Conservation (phyloP, 37 sponge, comb jelly and placozoan species). For the Cladorhizidae sp. region DNA sequence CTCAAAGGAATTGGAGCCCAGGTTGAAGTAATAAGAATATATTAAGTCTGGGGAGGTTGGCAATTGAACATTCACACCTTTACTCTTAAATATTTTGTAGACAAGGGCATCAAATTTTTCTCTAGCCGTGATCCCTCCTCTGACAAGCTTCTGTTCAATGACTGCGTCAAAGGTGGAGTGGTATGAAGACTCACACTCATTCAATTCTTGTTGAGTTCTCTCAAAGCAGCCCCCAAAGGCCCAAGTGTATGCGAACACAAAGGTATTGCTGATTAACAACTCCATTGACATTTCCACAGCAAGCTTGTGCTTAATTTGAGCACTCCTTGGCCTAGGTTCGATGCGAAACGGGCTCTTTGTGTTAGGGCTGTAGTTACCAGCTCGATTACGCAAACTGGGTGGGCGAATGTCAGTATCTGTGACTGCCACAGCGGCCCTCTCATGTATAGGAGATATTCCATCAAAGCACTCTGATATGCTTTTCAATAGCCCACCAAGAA, state of each 20-base stretch:
- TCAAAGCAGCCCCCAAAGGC: constrained; percentile 76
- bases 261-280: constrained; percentile 46
- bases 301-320: neutral
- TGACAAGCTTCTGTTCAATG: neutral
- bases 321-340: neutral
- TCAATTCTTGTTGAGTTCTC: constrained; percentile 2
- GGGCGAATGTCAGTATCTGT: neutral
- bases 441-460: neutral
- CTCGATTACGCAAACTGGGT: neutral
- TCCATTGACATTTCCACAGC: constrained; percentile 9
- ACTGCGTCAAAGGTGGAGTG: no score
- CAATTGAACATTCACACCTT: constrained; percentile 15
- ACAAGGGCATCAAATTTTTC: constrained; percentile 75
- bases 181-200: neutral
- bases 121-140: constrained; percentile 53
- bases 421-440: neutral
- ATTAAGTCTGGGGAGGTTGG: constrained; percentile 55
- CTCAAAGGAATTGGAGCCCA: constrained; percentile 55
- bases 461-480: constrained; percentile 6
- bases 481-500: constrained; percentile 23
- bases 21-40: constrained; percentile 82
- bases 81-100: constrained; percentile 53
- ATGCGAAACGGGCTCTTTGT: neutral
- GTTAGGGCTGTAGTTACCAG: constrained; percentile 34
- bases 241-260: constrained; percentile 67